Percentiles rank a stretch among this genome's conserved stretches.
Conservation (phyloP, 2,888 invertebrate species). For the Nowickia ferox region DNA sequence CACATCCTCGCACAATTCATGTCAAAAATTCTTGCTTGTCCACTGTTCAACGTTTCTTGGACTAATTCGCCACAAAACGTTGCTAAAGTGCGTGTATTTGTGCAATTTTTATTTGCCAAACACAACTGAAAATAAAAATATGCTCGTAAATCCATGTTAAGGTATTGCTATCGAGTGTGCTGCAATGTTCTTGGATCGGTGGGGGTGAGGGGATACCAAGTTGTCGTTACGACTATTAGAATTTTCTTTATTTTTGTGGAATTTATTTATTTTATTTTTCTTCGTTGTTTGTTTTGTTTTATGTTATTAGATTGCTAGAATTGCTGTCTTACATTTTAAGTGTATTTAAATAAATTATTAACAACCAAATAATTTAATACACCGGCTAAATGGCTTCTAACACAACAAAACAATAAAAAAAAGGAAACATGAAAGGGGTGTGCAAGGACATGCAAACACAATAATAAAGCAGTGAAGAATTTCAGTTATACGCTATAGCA, state of each 20-base stretch:
- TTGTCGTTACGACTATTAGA: conserved; percentile 69
- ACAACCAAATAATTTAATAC: conserved; percentile 68
- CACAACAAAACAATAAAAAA: neutral
- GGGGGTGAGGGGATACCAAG: conserved; percentile 51
- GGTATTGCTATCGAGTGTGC: conserved; percentile 30
- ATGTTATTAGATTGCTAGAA: conserved; percentile 27
- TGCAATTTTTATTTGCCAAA: conserved; percentile 36
- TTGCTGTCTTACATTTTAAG: conserved; percentile 56
- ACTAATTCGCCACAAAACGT: neutral
- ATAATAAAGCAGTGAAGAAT: neutral
- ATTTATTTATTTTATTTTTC: conserved; percentile 17
- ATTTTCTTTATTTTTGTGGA: conserved; percentile 28
- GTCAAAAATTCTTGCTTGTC: neutral
- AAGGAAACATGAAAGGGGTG: neutral
- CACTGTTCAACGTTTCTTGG: conserved; percentile 21
- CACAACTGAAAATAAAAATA: neutral
- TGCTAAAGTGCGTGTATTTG: conserved; percentile 47
- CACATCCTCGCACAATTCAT: too few species aligned
- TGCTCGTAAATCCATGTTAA: conserved; percentile 24
- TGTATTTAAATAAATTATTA: conserved; percentile 70
- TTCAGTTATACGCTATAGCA: neutral
- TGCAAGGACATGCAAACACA: neutral
- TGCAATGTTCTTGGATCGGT: conserved; percentile 44
- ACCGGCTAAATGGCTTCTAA: conserved; percentile 48
- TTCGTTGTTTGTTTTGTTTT: neutral